Conservation (phyloP, 2,888 invertebrate species). For the Papilio elwesi region DNA sequence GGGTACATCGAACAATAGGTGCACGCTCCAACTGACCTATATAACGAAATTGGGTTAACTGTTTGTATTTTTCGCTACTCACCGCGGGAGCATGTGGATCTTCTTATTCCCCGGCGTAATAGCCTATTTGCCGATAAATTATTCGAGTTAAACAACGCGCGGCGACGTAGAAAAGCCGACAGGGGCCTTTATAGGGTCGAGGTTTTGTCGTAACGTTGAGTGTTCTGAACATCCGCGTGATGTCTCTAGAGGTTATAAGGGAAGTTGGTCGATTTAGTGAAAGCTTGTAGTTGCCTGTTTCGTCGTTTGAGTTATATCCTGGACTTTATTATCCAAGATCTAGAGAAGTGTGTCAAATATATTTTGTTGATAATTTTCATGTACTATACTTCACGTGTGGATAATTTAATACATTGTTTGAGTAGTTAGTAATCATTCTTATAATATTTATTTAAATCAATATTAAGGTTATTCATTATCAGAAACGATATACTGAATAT, state of each 20-base stretch:
- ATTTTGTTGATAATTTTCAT: too few species aligned
- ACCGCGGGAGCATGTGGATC: conserved; percentile 51
- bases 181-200: conserved; percentile 41
- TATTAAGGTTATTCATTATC: neutral
- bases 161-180: conserved; percentile 43
- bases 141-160: conserved; percentile 63
- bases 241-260: conserved; percentile 54
- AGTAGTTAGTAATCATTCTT: too few species aligned
- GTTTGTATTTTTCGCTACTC: conserved; percentile 60
- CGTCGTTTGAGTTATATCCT: conserved; percentile 44
- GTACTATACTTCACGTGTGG: too few species aligned
- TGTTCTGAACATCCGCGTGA: conserved; percentile 57
- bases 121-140: conserved; percentile 69
- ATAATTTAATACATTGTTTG: too few species aligned
- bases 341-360: conserved; percentile 17
- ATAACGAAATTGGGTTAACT: conserved; percentile 65
- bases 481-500: too few species aligned
- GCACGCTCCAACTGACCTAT: conserved; percentile 47
- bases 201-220: conserved; percentile 44
- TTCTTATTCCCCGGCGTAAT: conserved; percentile 58
- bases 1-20: conserved; percentile 46
- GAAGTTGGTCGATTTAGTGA: conserved; percentile 58
- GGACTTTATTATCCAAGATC: too few species aligned
- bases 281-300: conserved; percentile 45
- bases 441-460: neutral